A percentile compares a stretch with the other conserved stretches of the same genome.
These are phyloP conservation scores for Cotesia typhae DNA, from an alignment of 1,140 invertebrate species.

Conservation along the genomic window DNA sequence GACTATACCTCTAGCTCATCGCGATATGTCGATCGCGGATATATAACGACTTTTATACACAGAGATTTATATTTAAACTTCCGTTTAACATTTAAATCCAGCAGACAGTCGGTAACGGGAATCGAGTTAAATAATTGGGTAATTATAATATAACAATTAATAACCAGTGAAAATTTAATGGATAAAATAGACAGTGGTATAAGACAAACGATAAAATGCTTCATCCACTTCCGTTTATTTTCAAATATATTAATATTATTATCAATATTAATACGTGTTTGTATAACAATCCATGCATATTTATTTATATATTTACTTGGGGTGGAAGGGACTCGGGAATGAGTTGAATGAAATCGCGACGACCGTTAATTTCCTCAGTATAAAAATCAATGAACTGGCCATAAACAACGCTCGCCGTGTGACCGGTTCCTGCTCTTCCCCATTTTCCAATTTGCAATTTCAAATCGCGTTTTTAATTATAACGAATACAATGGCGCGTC, in stretches of 20 bases:
- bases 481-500: constrained; percentile 65
- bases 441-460: constrained; percentile 68
- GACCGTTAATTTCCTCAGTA: constrained; percentile 64
- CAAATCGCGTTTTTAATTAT: constrained; percentile 68
- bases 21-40: constrained; percentile 38
- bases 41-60: background rate
- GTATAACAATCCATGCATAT: no score
- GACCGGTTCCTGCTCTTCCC: constrained; percentile 42
- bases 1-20: constrained; percentile 38
- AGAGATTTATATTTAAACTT: constrained; percentile 17
- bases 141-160: no score
- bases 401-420: constrained; percentile 59
- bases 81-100: background rate
- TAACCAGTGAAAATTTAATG: no score
- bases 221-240: no score
- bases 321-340: background rate
- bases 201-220: no score
- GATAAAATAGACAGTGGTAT: no score
- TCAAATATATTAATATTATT: no score
- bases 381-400: constrained; percentile 68
- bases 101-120: no score
- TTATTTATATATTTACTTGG: background rate
- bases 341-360: constrained; percentile 55
- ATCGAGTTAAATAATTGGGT: no score
- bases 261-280: no score